Base-by-base conservation (phyloP, 2,797 vertebrate species). In the Chrosomus eos region DNA sequence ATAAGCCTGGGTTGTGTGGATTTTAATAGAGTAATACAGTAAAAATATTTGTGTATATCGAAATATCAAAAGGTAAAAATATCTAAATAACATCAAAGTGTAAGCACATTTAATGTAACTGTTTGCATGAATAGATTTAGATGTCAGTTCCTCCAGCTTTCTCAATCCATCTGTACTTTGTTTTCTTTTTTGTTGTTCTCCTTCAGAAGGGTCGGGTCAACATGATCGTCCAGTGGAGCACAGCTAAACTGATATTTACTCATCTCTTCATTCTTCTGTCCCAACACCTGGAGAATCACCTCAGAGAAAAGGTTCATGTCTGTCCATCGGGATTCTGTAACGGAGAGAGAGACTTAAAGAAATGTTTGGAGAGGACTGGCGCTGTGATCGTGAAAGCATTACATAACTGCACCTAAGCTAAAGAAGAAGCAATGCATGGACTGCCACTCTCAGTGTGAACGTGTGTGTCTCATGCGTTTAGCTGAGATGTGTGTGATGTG, bases 201-300 rank as follows among this genome's bases (percentile, higher is more conserved):
- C 79, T 71, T 28, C 28, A 64, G 38, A 82, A 93, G 91, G 75
- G 82, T 79, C 48, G 89, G 31, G 76, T 90, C 73, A 8, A 85
- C 83, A 36, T 86, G 70, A 68, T 31, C 5, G 43, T 51, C 68
- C 58, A 26, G 36, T 7, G 38, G 82, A 45, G 53, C 73, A 87
- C 51, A 53, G 23, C 48, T 66, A 38, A 70, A 48, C 60, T 72
- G 38, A 72, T 73, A 62, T 62, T 36, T 38, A 72, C 1, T 53
- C 72, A 78, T 81, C 53, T 80, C 0, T 76, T 71, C 55, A 84
- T 77, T 87, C 66, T 19, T 77, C 87, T 75, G 71, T 74, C 23
- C 38, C 82, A 76, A 88, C 88, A 91, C 85, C 71, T 90, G 86
- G 81, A 64, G 53, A 60, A 82, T 82, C 68, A 75, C 67, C 77